phyloP scores from a whole-genome alignment of 2,888 invertebrate genomes.

The Melinopterus prodromus region DNA sequence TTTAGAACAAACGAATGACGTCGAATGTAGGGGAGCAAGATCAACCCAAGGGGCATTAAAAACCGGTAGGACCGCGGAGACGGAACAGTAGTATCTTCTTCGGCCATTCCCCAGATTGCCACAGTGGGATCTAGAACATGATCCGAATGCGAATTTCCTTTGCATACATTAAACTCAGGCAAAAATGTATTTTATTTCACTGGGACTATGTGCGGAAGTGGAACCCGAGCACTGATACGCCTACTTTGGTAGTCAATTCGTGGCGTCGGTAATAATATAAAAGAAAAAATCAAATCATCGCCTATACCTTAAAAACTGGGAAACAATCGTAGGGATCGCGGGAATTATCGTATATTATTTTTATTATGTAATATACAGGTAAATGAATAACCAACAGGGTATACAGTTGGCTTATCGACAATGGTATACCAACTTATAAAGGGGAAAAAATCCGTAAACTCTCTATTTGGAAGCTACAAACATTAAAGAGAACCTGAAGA shows the following conservation, averaged over 20 bases:
- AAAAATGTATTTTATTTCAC: conserved; percentile 44
- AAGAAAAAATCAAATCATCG: conserved; percentile 8
- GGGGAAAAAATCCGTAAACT: too few species aligned
- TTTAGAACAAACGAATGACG: conserved; percentile 8
- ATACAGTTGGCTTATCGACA: too few species aligned
- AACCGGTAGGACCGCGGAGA: conserved; percentile 35
- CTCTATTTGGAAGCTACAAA: too few species aligned
- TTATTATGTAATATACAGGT: too few species aligned
- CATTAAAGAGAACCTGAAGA: too few species aligned
- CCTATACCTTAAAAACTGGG: neutral
- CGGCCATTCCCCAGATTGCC: conserved; percentile 41
- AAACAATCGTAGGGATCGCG: neutral
- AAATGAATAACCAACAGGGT: too few species aligned
- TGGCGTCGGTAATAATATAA: conserved; percentile 9
- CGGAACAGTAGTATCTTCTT: conserved; percentile 31
- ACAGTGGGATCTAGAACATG: conserved; percentile 45
- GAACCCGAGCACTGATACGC: conserved; percentile 6
- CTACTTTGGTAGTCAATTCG: conserved; percentile 15
- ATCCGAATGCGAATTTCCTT: conserved; percentile 41
- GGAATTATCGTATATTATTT: too few species aligned
- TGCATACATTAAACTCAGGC: conserved; percentile 41
- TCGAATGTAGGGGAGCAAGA: conserved; percentile 17
- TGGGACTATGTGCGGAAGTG: conserved; percentile 12
- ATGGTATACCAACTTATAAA: too few species aligned
- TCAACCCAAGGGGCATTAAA: conserved; percentile 38